Base-by-base conservation (phyloP, 2,888 invertebrate species). In the Ferdinandea cuprea region DNA sequence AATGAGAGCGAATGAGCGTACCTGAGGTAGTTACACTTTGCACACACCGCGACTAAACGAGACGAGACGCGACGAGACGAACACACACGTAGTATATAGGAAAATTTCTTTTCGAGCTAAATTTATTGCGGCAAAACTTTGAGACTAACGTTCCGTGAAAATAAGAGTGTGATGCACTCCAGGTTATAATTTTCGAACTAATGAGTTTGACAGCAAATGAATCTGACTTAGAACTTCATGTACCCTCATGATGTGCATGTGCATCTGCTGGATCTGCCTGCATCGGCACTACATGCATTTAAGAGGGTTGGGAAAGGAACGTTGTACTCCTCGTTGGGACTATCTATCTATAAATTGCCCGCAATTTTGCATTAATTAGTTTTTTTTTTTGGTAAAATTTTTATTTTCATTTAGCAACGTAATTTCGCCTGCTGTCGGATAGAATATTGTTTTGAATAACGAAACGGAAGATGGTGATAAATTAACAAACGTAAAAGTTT, bases 131-230 rank as follows among this genome's bases (percentile, higher is more conserved):
- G 15, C 3, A 8, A 61, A 71, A 76, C 52, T 71, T 76, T 52
- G 37, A 7, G 61, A 25, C 54, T 17, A 65, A 54, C 21, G 46
- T 58, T 58, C 42, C 50, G 63, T 56, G 17, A 46, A 42, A 59
- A 66, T 42, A 8, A 30, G 58, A 59, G 63, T 66, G 71, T 59
- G 59, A 59, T 58, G 65, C 59, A 63, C 61, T 65, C 21, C 46
- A 37, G 61, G 76, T 71, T 66, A 77, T 66, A 77, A 81, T 76
- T 76, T 76, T 71, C 65, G n/a, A 61, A 52, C 76, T 81, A 81
- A 81, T 81, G 81, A 76, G 76, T 81, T 77, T 77, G 71, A 32
- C 76, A 77, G 59, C 58, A 61, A 81, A 71, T 81, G 65, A 77
- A 81, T 77, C 71, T 71, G 58, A 76, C 59, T 69, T 76, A 65